These are phyloP conservation scores for Holothuria glaberrima DNA, from an alignment of 35 echinoderm and acorn worm species.

Conservation along the genomic window DNA sequence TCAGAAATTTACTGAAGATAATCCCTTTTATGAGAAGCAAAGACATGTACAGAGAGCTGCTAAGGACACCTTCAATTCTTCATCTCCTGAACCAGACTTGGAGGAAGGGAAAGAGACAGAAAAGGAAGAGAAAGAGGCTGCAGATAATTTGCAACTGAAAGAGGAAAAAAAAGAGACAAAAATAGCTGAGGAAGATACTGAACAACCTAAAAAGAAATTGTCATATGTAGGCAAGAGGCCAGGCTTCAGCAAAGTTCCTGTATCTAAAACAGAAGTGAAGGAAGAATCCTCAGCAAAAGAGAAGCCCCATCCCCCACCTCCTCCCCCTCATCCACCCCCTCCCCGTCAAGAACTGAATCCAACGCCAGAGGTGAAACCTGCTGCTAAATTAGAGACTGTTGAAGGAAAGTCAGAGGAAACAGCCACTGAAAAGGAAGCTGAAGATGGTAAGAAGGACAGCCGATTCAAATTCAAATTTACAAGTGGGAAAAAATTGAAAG, in stretches of 20 bases:
- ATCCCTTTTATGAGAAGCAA: constrained; percentile 57
- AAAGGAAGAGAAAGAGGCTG: constrained; percentile 8
- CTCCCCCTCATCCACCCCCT: neutral
- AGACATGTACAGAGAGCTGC: constrained; percentile 1
- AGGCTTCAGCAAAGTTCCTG: constrained; percentile 16
- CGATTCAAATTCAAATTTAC: constrained; percentile 51
- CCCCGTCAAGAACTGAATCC: neutral
- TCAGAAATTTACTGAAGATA: constrained; percentile 56
- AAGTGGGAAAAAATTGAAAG: constrained; percentile 4
- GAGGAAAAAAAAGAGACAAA: neutral
- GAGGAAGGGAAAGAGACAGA: neutral
- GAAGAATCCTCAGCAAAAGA: neutral
- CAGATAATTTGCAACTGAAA: neutral
- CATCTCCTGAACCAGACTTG: constrained; percentile 35
- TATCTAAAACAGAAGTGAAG: neutral
- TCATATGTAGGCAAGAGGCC: constrained; percentile 42
- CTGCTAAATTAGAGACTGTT: neutral
- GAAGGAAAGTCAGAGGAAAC: neutral
- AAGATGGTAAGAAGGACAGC: constrained; percentile 48
- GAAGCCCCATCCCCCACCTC: neutral
- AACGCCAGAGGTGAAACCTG: neutral
- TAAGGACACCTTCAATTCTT: constrained; percentile 4
- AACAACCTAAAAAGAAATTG: neutral
- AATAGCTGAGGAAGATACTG: neutral
- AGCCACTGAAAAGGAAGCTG: neutral